Percentiles rank a stretch among this genome's conserved stretches.
Evolutionary conservation across 1,140 invertebrate species (phyloP).

Genomic region (Nixonia krombeini): DNA sequence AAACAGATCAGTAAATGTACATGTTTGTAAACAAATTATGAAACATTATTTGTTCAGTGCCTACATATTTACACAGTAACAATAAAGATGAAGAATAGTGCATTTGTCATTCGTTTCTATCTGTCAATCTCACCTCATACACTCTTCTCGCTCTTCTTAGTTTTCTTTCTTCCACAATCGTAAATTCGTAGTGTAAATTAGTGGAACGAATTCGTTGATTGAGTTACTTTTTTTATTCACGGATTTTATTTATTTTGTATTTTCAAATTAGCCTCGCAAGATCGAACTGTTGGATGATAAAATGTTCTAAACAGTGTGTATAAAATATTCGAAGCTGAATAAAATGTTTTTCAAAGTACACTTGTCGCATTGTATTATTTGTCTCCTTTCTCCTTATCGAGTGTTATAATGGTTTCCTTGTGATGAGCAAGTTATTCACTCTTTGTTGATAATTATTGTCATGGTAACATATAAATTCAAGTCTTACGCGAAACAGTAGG

Average conservation of each 20-base stretch:
- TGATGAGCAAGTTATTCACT: too few relatives aligned
- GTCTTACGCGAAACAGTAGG: too few relatives aligned
- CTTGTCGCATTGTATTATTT: too few relatives aligned
- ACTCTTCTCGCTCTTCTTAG: conserved; percentile 11
- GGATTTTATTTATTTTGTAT: conserved; percentile 29
- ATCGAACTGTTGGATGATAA: conserved; percentile 48
- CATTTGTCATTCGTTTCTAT: conserved; percentile 47
- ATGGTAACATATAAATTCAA: too few relatives aligned
- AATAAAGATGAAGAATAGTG: conserved; percentile 71
- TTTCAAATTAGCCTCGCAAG: conserved; percentile 46
- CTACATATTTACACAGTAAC: conserved; percentile 72
- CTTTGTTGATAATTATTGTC: too few relatives aligned
- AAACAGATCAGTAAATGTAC: conserved; percentile 69
- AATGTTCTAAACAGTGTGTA: conserved; percentile 51
- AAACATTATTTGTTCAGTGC: conserved; percentile 73
- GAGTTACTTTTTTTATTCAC: neutral
- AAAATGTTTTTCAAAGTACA: conserved; percentile 48
- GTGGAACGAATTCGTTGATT: too few relatives aligned
- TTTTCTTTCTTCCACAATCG: conserved; percentile 9
- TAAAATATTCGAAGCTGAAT: conserved; percentile 50
- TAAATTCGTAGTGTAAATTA: conserved; percentile 7
- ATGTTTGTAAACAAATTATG: conserved; percentile 72
- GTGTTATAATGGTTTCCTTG: too few relatives aligned
- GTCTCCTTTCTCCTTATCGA: too few relatives aligned
- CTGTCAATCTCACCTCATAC: conserved; percentile 38